Conservation (phyloP, 2,797 vertebrate species). For the Phataginus tetradactyla region DNA sequence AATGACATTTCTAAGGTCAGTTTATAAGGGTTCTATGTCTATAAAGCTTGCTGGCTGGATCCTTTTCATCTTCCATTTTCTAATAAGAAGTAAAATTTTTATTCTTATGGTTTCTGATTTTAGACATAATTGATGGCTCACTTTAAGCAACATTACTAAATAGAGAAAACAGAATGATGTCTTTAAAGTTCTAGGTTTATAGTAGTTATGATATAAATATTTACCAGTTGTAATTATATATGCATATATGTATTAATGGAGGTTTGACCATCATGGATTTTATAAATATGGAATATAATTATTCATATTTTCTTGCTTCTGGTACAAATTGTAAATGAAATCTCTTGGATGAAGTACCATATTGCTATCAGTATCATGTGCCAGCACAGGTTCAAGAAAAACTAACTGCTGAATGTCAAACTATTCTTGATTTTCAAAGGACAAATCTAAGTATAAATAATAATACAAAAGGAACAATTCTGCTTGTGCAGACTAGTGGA, state of each 20-base stretch:
- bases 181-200: constrained; percentile 17
- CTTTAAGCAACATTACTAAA: constrained; percentile 36
- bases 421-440: constrained; percentile 27
- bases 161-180: not conserved
- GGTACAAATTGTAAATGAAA: constrained; percentile 33
- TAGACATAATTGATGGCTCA: constrained; percentile 18
- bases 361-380: not conserved
- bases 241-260: not conserved
- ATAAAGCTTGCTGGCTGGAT: not conserved
- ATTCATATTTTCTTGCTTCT: constrained; percentile 42
- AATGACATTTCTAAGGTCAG: constrained; percentile 16
- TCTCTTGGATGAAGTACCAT: not conserved
- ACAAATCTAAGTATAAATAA: constrained; percentile 37
- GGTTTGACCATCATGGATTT: constrained; percentile 10
- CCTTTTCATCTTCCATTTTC: constrained; percentile 17
- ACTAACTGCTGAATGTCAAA: constrained; percentile 26
- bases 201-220: not conserved
- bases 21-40: constrained; percentile 12
- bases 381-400: not conserved
- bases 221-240: constrained; percentile 25
- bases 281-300: not conserved
- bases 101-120: constrained; percentile 57
- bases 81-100: constrained; percentile 50
- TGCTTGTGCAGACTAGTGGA: not conserved
- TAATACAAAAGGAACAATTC: not conserved